Evolutionary conservation across 23 tunicate species (phyloP).

Genomic region (Aplidium turbinatum): DNA sequence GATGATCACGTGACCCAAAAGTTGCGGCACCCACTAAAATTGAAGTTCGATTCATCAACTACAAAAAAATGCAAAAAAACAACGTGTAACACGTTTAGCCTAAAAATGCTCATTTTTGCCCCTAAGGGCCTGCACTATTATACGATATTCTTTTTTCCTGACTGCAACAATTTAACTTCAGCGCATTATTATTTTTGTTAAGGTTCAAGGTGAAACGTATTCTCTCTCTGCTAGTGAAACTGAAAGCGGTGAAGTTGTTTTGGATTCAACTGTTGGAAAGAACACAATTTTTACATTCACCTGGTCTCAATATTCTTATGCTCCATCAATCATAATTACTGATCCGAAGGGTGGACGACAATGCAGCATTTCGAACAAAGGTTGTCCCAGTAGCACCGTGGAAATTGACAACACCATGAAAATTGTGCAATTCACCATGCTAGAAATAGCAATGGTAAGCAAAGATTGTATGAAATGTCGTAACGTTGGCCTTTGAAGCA

Average conservation of each 20-base stretch:
- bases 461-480: neutral
- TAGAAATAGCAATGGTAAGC: constrained; percentile 58
- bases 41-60: too few species aligned
- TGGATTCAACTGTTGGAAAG: constrained; percentile 58
- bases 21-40: too few species aligned
- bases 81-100: too few species aligned
- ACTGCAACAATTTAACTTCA: neutral
- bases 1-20: too few species aligned
- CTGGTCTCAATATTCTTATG: constrained; percentile 24
- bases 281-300: constrained; percentile 50
- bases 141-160: neutral
- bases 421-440: constrained; percentile 43
- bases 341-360: constrained; percentile 28
- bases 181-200: neutral
- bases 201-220: constrained; percentile 35
- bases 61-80: too few species aligned
- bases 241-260: constrained; percentile 21
- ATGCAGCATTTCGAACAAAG: neutral
- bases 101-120: too few species aligned
- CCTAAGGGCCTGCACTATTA: too few species aligned
- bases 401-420: constrained; percentile 1
- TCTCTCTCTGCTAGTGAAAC: neutral
- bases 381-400: neutral
- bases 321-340: constrained; percentile 15
- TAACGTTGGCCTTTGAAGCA: neutral